Base-by-base conservation (phyloP, 2,888 invertebrate species). In the Harpalus rubripes region DNA sequence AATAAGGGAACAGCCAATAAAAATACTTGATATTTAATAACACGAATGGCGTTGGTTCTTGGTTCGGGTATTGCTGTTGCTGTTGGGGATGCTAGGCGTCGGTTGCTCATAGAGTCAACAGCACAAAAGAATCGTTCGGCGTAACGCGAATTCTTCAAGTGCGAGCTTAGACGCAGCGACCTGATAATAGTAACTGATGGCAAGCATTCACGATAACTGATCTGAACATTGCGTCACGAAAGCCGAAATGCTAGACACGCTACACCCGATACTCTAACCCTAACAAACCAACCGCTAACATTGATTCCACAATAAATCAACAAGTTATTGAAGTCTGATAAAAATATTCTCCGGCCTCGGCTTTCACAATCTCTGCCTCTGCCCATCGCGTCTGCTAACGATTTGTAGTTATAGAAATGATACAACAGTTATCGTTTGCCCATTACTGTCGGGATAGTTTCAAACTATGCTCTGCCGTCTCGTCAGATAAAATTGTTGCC, bases 251-350 rank as follows among this genome's bases (percentile, higher is more conserved):
- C 26, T 39, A 80, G 61, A 61, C 80, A 61, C 80, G 61, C 80
- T 26, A 61, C 44, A 52, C 10, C 44, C 44, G 44, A 52, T 12
- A 10, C 10, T 52, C 32, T 32, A 22, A 44, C 44, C 8, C 44
- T 7, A 52, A 32, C 32, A 5, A 32, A 32, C 15, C 32, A 26
- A 41, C 68, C 22, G 15, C 12, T 12, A 15, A 52, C 74, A 74
- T 39, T 10, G n/a, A 26, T 7, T 26, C 58, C 83, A 76, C 83
- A 76, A 83, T 83, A 83, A 83, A 74, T 83, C 83, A 83, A 76
- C 74, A 83, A 83, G 83, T 83, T 83, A 83, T 83, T 83, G 83
- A 83, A 83, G 83, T 83, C 76, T 76, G 56, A 61, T 61, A 74
- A 74, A 83, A 83, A 83, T 83, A 83, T 76, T 83, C 74, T 58